Evolutionary conservation across 2,797 vertebrate genomes (phyloP).

Genomic region (Ispidina lecontei): DNA sequence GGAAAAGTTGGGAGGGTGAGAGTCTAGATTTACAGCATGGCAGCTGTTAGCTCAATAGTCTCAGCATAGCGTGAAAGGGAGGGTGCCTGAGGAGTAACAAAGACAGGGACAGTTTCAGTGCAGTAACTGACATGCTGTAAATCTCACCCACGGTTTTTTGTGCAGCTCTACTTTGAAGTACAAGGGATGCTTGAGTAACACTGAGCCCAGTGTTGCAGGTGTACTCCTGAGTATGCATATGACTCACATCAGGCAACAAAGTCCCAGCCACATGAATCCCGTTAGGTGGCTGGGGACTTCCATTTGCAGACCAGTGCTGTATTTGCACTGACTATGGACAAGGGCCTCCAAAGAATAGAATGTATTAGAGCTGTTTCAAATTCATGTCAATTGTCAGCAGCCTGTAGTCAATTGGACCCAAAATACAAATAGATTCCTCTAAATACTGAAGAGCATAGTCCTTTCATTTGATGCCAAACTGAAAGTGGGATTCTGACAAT

Average conservation of each 20-base stretch:
- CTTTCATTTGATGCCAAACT: slow-evolving; percentile 71
- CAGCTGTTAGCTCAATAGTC: not conserved
- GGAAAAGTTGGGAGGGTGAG: not conserved
- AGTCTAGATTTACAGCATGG: not conserved
- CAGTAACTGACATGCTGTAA: not conserved
- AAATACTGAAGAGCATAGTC: slow-evolving; percentile 44
- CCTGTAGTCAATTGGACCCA: slow-evolving; percentile 33
- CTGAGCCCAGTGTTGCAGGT: not conserved
- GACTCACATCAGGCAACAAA: not conserved
- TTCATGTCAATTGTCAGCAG: slow-evolving; percentile 45
- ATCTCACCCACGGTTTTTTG: not conserved
- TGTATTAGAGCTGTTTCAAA: slow-evolving; percentile 35
- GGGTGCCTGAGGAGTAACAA: not conserved
- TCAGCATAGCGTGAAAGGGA: rapidly evolving
- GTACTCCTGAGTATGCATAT: not conserved
- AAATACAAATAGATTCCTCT: slow-evolving; percentile 50
- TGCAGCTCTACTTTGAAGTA: slow-evolving; percentile 2
- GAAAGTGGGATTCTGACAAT: slow-evolving; percentile 67
- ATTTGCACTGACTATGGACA: not conserved
- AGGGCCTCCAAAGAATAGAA: not conserved
- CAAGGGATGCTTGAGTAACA: not conserved
- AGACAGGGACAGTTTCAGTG: not conserved
- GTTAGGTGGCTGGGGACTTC: not conserved
- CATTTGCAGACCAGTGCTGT: not conserved
- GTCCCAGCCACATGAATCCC: not conserved